These are phyloP conservation scores for Lepidostoma basale DNA, from an alignment of 1,140 invertebrate species.

Conservation along the genomic window DNA sequence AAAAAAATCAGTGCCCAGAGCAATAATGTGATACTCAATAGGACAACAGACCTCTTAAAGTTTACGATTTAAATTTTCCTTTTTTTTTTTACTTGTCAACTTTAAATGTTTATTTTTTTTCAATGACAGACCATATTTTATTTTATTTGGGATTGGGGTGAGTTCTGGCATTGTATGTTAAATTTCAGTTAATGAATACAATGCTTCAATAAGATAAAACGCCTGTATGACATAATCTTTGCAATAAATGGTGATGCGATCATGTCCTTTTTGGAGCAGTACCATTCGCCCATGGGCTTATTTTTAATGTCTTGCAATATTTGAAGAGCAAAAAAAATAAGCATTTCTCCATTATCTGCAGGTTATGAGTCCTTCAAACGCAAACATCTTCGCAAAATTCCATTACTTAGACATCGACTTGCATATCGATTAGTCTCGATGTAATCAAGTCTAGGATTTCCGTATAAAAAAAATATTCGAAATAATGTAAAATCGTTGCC, in stretches of 20 bases:
- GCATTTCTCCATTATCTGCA: not conserved
- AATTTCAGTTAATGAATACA: slow-evolving; percentile 10
- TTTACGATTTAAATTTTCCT: no score
- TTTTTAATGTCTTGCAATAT: not conserved
- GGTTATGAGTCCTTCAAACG: not conserved
- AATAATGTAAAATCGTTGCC: not conserved
- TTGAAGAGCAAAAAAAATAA: not conserved
- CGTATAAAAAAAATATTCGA: slow-evolving; percentile 1
- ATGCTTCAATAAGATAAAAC: not conserved
- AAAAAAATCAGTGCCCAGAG: no score
- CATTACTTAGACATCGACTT: not conserved
- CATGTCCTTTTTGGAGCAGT: not conserved
- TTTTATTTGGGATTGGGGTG: not conserved
- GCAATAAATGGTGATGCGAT: not conserved
- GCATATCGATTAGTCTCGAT: slow-evolving; percentile 4
- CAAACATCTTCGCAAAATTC: slow-evolving; percentile 5
- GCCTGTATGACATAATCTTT: not conserved
- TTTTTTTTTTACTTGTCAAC: no score
- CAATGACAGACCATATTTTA: not conserved
- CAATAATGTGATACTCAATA: no score
- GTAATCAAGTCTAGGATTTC: slow-evolving; percentile 10
- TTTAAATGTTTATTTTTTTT: no score
- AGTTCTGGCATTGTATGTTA: slow-evolving; percentile 10
- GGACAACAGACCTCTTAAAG: no score
- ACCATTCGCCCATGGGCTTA: not conserved